phyloP scores from a whole-genome alignment of 1,140 invertebrate species.

The Dinoponera quadriceps region DNA sequence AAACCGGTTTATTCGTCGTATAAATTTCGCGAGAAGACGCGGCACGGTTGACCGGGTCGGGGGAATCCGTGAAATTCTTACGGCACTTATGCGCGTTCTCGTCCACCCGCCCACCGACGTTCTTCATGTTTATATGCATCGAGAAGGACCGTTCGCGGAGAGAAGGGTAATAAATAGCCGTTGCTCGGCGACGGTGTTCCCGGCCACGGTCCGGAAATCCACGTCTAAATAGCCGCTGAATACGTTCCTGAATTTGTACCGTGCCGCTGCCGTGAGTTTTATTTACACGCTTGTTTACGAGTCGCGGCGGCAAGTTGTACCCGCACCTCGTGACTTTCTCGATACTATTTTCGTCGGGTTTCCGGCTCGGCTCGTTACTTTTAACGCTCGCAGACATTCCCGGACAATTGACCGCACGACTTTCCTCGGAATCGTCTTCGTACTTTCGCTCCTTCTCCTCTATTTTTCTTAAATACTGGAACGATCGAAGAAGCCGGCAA shows the following conservation, averaged over 20 bases:
- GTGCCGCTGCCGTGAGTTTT: conserved; percentile 19
- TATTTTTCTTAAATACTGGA: neutral
- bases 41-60: conserved; percentile 37
- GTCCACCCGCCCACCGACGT: conserved; percentile 21
- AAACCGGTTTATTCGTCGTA: conserved; percentile 55
- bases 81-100: conserved; percentile 31
- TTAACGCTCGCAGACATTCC: neutral
- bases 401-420: conserved; percentile 9
- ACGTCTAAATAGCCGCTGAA: conserved; percentile 69
- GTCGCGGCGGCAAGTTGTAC: neutral
- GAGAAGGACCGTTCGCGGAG: conserved; percentile 50
- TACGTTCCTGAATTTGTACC: conserved; percentile 57
- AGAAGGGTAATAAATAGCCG: conserved; percentile 71
- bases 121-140: conserved; percentile 78
- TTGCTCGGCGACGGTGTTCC: conserved; percentile 66
- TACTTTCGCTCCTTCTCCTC: neutral
- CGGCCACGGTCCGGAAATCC: conserved; percentile 42
- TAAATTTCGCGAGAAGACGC: conserved; percentile 47
- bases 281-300: conserved; percentile 66
- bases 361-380: conserved; percentile 4
- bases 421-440: neutral
- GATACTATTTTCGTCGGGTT: neutral
- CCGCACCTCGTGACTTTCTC: conserved; percentile 15
- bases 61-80: conserved; percentile 63
- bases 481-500: neutral